A percentile compares a stretch with the other conserved stretches of the same genome.
These are phyloP conservation scores for Alauda arvensis DNA, from an alignment of 2,797 vertebrate species.

Conservation along the genomic window DNA sequence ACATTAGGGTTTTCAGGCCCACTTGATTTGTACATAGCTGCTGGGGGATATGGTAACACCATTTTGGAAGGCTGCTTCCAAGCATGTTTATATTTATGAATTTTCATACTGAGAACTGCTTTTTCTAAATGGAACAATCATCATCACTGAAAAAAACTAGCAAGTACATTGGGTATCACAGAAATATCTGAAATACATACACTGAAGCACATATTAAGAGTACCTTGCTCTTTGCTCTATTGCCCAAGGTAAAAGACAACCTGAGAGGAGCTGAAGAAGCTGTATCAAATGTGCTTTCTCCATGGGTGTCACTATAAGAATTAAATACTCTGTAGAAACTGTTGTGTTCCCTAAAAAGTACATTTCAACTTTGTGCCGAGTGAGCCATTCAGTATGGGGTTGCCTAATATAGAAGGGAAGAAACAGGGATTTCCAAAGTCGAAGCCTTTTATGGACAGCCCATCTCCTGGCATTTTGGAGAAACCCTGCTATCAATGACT, in stretches of 20 bases:
- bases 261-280: neutral
- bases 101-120: neutral
- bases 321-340: neutral
- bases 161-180: neutral
- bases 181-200: neutral
- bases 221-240: neutral
- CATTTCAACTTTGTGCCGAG: accelerated
- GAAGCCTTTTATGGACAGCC: neutral
- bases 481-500: neutral
- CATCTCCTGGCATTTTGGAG: neutral
- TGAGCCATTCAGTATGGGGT: neutral
- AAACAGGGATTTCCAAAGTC: neutral
- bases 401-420: neutral
- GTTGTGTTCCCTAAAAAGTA: neutral
- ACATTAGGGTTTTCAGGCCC: neutral
- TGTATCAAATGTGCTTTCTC: neutral
- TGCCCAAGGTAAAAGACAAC: neutral
- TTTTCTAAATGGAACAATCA: neutral
- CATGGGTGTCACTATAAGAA: neutral
- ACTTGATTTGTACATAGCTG: neutral
- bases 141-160: neutral
- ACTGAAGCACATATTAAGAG: neutral
- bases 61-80: neutral
- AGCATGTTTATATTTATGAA: neutral
- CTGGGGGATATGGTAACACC: neutral